Conservation (phyloP, 1,140 invertebrate species). For the Pseudobourletiella spinata region DNA sequence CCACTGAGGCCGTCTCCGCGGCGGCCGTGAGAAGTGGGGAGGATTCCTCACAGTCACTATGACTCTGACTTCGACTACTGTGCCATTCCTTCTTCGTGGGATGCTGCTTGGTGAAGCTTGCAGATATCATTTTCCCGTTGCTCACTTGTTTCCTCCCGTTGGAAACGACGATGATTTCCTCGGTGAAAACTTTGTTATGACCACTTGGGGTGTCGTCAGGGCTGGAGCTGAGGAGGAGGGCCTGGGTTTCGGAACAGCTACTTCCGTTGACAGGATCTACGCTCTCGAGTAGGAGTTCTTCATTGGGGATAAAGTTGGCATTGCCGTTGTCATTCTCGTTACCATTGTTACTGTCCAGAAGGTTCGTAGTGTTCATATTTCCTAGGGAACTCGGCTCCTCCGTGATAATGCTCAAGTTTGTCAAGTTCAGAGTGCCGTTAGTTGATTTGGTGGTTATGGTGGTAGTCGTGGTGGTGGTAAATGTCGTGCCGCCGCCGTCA, state of each 20-base stretch:
- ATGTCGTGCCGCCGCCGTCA: too few relatives aligned
- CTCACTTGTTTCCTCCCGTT: not conserved
- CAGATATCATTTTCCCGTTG: constrained; percentile 6
- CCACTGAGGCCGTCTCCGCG: not conserved
- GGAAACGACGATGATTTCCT: constrained; percentile 21
- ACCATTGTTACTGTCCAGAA: not conserved
- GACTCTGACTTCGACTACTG: constrained; percentile 7
- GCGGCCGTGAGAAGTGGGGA: constrained; percentile 14
- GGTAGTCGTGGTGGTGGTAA: not conserved
- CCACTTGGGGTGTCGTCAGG: not conserved
- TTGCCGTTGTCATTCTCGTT: constrained; percentile 7
- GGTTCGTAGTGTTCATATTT: not conserved
- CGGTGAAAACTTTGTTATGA: constrained; percentile 22
- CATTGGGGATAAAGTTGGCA: not conserved
- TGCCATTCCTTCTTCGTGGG: not conserved
- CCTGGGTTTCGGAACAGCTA: too few relatives aligned
- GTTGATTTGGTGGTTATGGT: not conserved
- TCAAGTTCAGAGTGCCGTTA: not conserved
- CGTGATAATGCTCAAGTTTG: constrained; percentile 12
- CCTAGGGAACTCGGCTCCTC: constrained; percentile 5
- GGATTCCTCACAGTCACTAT: constrained; percentile 13
- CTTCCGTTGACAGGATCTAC: too few relatives aligned
- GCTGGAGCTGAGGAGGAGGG: not conserved
- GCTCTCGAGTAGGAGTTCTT: too few relatives aligned
- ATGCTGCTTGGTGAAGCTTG: not conserved